These are phyloP conservation scores for Lamprotornis superbus DNA, from an alignment of 2,113 vertebrate genomes.

Conservation along the genomic window DNA sequence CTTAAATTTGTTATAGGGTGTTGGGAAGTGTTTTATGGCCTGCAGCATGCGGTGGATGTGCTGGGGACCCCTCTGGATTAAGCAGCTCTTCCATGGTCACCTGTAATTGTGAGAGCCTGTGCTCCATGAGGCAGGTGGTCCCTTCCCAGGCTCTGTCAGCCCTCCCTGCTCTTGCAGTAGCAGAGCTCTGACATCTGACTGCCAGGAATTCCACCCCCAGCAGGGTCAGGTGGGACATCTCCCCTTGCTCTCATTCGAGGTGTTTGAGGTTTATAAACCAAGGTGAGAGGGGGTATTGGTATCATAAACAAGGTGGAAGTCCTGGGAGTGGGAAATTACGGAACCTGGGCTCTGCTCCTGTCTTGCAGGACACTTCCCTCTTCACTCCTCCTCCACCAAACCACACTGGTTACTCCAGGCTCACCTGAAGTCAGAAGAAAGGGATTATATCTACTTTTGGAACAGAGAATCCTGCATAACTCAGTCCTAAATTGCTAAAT, in stretches of 20 bases:
- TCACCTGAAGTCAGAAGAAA: background rate
- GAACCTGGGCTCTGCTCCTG: background rate
- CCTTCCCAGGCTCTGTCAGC: background rate
- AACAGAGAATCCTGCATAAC: background rate
- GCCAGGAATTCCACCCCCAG: background rate
- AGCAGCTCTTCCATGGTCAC: slow-evolving; percentile 34
- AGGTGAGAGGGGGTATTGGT: background rate
- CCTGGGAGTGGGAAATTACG: background rate
- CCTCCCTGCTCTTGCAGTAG: background rate
- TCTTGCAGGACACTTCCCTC: background rate
- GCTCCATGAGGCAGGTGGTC: background rate
- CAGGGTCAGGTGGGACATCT: background rate
- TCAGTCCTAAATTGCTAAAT: rapidly evolving
- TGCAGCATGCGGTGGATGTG: slow-evolving; percentile 29
- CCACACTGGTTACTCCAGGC: background rate
- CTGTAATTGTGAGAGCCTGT: slow-evolving; percentile 12
- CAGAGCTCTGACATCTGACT: background rate
- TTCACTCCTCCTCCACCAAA: rapidly evolving
- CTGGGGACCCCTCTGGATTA: slow-evolving; percentile 24
- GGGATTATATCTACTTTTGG: background rate
- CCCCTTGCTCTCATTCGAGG: background rate
- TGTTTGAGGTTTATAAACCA: background rate
- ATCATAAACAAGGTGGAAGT: background rate
- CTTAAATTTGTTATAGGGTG: slow-evolving; percentile 70
- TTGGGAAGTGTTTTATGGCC: slow-evolving; percentile 63